Conservation (phyloP, 2,113 vertebrate genomes). For the Herpailurus yagouaroundi region DNA sequence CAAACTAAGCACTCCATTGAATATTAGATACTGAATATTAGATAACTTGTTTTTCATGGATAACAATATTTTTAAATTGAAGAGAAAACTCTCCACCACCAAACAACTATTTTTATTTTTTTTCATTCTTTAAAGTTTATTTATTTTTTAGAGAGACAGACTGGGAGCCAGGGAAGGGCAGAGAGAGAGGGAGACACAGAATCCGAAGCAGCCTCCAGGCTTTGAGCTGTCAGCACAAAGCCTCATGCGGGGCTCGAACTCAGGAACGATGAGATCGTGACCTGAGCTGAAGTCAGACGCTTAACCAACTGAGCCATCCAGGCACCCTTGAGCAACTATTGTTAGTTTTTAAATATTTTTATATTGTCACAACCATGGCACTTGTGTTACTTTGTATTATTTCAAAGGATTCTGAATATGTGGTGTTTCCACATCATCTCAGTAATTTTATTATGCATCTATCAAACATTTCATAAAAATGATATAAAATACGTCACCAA, state of each 20-base stretch:
- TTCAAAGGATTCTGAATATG: not conserved
- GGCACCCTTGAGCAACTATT: not conserved
- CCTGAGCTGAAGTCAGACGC: too few species aligned
- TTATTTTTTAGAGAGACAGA: too few species aligned
- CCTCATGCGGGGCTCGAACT: fast-evolving
- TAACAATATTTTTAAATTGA: not conserved
- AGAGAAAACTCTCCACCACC: not conserved
- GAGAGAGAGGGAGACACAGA: too few species aligned
- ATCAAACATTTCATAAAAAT: not conserved
- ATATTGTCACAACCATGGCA: not conserved
- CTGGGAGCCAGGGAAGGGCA: too few species aligned
- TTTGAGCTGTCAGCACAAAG: too few species aligned
- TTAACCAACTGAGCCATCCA: too few species aligned
- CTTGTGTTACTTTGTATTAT: not conserved
- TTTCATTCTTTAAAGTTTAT: not conserved
- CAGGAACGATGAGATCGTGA: too few species aligned
- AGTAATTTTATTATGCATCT: not conserved
- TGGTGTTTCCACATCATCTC: not conserved
- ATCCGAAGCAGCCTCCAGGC: too few species aligned
- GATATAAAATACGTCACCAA: not conserved
- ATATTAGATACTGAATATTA: not conserved
- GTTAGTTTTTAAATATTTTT: not conserved
- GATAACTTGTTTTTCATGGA: not conserved
- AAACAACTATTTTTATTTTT: not conserved
- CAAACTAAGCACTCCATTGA: not conserved